These are phyloP conservation scores for Anguilla megastoma DNA, from an alignment of 2,797 vertebrate genomes.

Conservation along the genomic window DNA sequence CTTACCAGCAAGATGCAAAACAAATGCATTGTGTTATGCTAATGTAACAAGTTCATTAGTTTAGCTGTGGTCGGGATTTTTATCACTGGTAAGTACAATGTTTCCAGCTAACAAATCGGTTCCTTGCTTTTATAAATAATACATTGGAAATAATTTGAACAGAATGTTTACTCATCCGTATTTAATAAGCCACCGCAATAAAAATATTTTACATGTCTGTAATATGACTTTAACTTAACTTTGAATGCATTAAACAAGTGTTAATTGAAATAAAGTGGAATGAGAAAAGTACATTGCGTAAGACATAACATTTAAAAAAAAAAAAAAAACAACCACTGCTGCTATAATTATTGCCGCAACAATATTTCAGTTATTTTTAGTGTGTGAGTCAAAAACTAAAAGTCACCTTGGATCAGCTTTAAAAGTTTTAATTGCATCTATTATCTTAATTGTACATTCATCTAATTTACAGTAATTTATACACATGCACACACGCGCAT, in stretches of 20 bases:
- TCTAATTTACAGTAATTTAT: background rate
- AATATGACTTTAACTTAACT: constrained; percentile 10
- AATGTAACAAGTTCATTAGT: background rate
- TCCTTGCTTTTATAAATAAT: background rate
- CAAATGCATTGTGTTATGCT: too few relatives aligned
- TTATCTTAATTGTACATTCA: background rate
- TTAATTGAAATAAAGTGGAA: background rate
- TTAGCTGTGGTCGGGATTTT: background rate
- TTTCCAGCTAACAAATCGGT: background rate
- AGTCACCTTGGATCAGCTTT: background rate
- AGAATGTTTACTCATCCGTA: background rate
- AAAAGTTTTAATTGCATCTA: background rate
- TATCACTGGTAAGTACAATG: too few relatives aligned
- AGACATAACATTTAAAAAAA: too few relatives aligned
- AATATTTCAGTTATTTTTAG: too few relatives aligned
- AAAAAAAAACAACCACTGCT: background rate
- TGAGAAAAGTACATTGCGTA: background rate
- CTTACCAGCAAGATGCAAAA: background rate
- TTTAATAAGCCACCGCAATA: background rate
- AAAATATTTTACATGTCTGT: background rate
- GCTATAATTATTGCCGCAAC: background rate
- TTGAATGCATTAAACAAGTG: background rate
- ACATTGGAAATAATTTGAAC: background rate
- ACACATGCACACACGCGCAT: background rate
- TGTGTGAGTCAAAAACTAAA: background rate